Conservation (phyloP, 2,113 vertebrate species). For the Oncorhynchus masou region DNA sequence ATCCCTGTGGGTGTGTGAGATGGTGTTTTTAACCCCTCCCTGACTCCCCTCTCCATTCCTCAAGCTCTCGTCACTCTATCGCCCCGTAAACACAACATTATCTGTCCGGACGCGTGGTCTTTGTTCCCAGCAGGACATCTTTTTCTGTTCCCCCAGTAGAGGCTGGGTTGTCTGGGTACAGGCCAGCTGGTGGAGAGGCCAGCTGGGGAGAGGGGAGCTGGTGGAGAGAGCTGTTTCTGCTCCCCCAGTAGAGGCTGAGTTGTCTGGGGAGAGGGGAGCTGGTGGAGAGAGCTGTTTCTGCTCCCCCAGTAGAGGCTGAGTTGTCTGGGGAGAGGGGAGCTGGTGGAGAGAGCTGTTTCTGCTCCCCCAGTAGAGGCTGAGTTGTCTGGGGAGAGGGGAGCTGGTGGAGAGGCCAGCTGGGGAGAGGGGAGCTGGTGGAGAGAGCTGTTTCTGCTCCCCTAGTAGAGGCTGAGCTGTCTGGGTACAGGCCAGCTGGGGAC, state of each 20-base stretch:
- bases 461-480: slow-evolving; percentile 1
- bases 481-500: not conserved
- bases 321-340: not conserved
- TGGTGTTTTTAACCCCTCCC: too few species aligned
- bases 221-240: too few species aligned
- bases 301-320: slow-evolving; percentile 3
- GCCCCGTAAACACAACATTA: slow-evolving; percentile 31
- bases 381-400: too few species aligned
- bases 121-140: slow-evolving; percentile 48
- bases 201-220: not conserved
- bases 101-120: slow-evolving; percentile 60
- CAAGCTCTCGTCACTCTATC: slow-evolving; percentile 13
- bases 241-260: too few species aligned
- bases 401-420: too few species aligned
- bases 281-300: not conserved
- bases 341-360: too few species aligned
- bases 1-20: slow-evolving; percentile 34
- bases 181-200: not conserved
- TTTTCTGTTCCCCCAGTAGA: too few species aligned
- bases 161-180: too few species aligned
- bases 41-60: too few species aligned
- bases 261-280: too few species aligned
- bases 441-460: slow-evolving; percentile 7
- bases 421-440: too few species aligned
- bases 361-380: too few species aligned